phyloP scores from a whole-genome alignment of 2,888 invertebrate species.

The Chironomus riparius region DNA sequence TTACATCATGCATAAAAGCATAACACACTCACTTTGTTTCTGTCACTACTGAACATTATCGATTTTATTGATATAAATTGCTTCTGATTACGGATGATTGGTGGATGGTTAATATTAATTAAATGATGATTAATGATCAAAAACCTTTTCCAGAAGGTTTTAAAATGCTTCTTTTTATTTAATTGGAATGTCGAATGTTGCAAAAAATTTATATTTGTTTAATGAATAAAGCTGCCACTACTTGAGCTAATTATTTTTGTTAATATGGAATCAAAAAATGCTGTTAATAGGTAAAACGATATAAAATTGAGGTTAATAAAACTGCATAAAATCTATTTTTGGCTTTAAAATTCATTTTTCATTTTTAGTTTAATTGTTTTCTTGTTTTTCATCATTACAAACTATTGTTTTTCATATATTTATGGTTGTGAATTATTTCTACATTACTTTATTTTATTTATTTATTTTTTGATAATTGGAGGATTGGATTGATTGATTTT shows the following conservation, averaged over 20 bases:
- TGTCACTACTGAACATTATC: background rate
- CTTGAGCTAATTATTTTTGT: background rate
- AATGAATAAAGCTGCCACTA: background rate
- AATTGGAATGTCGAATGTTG: background rate
- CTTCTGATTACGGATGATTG: no score
- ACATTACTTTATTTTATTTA: background rate
- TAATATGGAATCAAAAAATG: background rate
- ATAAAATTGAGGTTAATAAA: background rate
- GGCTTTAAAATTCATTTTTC: constrained; percentile 5
- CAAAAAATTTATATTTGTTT: background rate
- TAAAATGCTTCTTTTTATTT: background rate
- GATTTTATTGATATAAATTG: no score
- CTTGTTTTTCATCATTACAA: background rate
- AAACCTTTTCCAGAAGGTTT: background rate
- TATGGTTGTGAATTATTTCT: background rate
- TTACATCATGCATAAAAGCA: background rate
- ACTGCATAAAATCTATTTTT: background rate
- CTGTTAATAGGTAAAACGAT: background rate
- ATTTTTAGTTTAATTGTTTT: background rate
- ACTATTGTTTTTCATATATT: background rate
- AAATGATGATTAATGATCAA: background rate
- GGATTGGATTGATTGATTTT: background rate
- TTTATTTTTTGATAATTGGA: background rate
- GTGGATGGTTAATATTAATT: background rate
- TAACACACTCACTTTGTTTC: background rate